These are phyloP conservation scores for Microcebus jonahi DNA, from an alignment of 2,113 vertebrate genomes.

Conservation along the genomic window DNA sequence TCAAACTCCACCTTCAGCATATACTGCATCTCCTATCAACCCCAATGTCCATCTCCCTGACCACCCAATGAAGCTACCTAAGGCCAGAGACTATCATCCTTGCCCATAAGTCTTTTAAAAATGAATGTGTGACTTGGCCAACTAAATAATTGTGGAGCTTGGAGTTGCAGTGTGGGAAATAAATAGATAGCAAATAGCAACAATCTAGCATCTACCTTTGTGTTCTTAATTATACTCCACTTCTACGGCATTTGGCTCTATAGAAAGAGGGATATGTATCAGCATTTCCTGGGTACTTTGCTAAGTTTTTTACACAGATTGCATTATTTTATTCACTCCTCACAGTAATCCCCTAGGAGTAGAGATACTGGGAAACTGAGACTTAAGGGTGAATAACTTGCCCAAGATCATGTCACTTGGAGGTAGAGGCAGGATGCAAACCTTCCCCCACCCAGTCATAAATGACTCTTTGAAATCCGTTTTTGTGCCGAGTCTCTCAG, in stretches of 20 bases:
- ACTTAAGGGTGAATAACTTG: not conserved
- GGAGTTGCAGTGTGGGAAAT: too few relatives aligned
- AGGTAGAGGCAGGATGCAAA: not conserved
- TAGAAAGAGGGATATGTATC: not conserved
- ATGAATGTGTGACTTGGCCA: not conserved
- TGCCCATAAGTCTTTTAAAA: not conserved
- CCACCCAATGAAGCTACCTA: not conserved
- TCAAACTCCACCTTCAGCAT: not conserved
- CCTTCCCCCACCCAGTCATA: not conserved
- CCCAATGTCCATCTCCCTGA: not conserved
- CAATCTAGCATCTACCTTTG: not conserved
- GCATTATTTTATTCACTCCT: not conserved
- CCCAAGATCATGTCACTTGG: not conserved
- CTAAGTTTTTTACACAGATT: not conserved
- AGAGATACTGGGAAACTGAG: not conserved
- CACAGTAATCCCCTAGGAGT: not conserved
- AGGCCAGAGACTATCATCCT: not conserved
- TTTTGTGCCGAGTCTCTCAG: not conserved
- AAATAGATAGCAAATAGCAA: not conserved
- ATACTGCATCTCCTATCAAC: not conserved
- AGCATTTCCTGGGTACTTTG: not conserved
- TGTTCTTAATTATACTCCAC: not conserved
- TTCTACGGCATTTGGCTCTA: not conserved
- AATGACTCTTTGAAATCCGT: not conserved
- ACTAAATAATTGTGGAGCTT: not conserved